Conservation (phyloP, 2,113 vertebrate species). For the Aleadryas rufinucha region DNA sequence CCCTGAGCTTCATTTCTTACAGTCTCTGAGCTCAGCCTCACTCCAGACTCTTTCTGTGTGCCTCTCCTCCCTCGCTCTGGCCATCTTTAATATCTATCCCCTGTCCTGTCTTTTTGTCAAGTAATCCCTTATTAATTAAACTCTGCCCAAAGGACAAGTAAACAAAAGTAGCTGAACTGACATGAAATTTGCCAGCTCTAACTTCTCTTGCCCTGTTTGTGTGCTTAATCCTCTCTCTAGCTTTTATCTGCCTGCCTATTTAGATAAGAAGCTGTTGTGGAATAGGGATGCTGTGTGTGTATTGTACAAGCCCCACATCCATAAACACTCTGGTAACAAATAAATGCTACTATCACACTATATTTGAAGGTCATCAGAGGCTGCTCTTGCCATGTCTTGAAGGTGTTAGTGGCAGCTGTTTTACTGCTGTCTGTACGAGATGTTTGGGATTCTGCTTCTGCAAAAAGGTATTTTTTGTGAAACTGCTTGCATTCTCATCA, state of each 20-base stretch:
- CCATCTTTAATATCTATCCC: not conserved
- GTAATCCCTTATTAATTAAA: slow-evolving; percentile 25
- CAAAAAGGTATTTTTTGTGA: not conserved
- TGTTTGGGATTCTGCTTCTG: not conserved
- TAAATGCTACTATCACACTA: not conserved
- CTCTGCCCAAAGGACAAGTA: not conserved
- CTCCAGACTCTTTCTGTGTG: not conserved
- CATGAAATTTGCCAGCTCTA: not conserved
- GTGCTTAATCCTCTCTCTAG: not conserved
- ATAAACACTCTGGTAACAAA: not conserved
- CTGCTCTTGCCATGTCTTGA: not conserved
- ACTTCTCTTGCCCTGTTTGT: not conserved
- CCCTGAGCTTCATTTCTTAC: not conserved
- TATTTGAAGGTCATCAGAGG: not conserved
- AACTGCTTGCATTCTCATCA: not conserved
- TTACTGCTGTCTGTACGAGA: not conserved
- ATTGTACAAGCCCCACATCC: not conserved
- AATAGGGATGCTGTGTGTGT: not conserved
- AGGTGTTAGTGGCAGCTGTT: not conserved
- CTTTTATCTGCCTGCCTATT: not conserved
- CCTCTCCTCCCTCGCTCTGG: not conserved
- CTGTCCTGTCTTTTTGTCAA: not conserved
- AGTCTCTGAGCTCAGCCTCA: not conserved
- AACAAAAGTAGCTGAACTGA: not conserved
- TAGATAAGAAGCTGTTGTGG: not conserved